Base-by-base conservation (phyloP, 2,888 invertebrate genomes). In the Pristionchus mayeri region DNA sequence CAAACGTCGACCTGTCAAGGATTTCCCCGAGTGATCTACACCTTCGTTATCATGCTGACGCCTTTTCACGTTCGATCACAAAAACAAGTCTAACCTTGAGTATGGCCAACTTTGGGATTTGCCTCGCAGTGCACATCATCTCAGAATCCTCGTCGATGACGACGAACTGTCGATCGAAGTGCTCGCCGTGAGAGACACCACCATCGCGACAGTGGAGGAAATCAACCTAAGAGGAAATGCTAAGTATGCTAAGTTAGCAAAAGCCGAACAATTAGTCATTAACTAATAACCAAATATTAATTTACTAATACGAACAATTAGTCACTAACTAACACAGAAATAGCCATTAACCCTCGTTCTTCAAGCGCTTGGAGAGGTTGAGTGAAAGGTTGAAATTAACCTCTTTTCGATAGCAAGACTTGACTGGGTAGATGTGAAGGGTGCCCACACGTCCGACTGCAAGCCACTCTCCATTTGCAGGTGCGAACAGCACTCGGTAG, bases 321-420 rank as follows among this genome's bases (percentile, higher is more conserved):
- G n/a, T n/a, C n/a, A n/a, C n/a, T n/a, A n/a, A n/a, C n/a, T n/a
- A n/a, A n/a, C n/a, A n/a, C n/a, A n/a, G n/a, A n/a, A n/a, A n/a
- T n/a, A n/a, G n/a, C n/a, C n/a, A n/a, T n/a, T n/a, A n/a, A n/a
- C n/a, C 18, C 27, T 30, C 27, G 13, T 63, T 27, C 9, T 27
- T 63, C 27, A 57, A 21, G n/a, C 24, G 7, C 4, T 54, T 16
- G 4, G 54, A 21, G 9, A 16, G 54, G 4, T 54, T 16, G 16
- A 54, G 54, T 13, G 21, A 21, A 54, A 54, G 4, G n/a, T n/a
- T 37, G 34, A 37, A 34, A 21, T 34, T 0, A 0, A 78, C 76
- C 50, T 78, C 76, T 30, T 50, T 27, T 0, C 76, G 48, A 50
- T 78, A 78, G 76, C 76, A 78, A 21, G 76, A 78, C 50, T 78